Evolutionary conservation across 2,113 vertebrate genomes (phyloP), one percentile per base, ranked within the genome.

Genomic region (Datnioides undecimradiatus): DNA sequence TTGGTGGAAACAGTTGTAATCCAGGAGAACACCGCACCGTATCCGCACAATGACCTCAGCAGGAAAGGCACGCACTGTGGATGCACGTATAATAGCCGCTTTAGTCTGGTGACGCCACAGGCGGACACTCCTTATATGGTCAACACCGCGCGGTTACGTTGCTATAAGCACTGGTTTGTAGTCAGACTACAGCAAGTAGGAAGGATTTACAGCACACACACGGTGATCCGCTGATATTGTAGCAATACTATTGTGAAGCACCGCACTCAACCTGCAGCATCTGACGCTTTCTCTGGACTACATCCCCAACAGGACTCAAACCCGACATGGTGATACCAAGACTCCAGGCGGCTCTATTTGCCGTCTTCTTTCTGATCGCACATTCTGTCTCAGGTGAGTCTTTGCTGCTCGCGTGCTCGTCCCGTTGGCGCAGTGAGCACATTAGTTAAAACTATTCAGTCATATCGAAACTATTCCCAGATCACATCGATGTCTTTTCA

Each of bases 81-180:
- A 7, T 27, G 10, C 29, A 40, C n/a, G 23, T 36, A 13, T 31
- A 0, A 16, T 27, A 8, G 8, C 52, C 1, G 46, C 7, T 9
- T 19, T 34, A 2, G 49, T 4, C 51, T 33, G 34, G 51, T 60
- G 80, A 91, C 90, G 84, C 2, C 8, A 17, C 11, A 2, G 34
- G 41, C 86, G 83, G 89, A 91, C 67, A 45, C 65, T 70, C 92
- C 92, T 76, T 90, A 91, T 92, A 46, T 93, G 93, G 94, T 6
- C 51, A 60, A 3, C 12, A 3, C 17, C 31, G 4, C 11, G 40
- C 27, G 0, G 9, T 70, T 59, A 31, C 2, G 19, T 25, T 1
- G 31, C 9, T 27, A 8, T 2, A 58, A 51, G 7, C 62, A 25
- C 8, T 0, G 13, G 2, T 16, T 33, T 4, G 8, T 0, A 33